Evolutionary conservation across 1,140 invertebrate genomes (phyloP).

Genomic region (Drosophila tsacasi): DNA sequence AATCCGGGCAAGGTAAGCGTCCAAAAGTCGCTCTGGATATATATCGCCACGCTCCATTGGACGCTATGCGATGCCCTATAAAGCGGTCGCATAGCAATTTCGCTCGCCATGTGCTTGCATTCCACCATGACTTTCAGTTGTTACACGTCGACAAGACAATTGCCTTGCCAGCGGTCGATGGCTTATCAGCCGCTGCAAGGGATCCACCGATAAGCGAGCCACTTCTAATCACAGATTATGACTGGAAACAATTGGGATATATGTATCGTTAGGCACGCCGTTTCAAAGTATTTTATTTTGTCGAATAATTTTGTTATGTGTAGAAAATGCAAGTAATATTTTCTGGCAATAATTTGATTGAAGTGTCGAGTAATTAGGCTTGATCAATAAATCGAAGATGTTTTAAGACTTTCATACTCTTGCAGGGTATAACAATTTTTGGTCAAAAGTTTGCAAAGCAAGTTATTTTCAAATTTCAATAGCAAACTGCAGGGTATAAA

Average conservation of each 20-base stretch:
- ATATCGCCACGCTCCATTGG: conserved; percentile 55
- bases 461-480: too few species aligned
- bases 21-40: conserved; percentile 65
- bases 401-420: not conserved
- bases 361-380: not conserved
- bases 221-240: conserved; percentile 1
- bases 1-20: conserved; percentile 54
- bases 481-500: too few species aligned
- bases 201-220: conserved; percentile 29
- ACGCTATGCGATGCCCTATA: conserved; percentile 6
- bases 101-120: conserved; percentile 35
- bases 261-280: not conserved
- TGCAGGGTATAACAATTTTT: not conserved
- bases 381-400: not conserved
- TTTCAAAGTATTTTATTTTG: not conserved
- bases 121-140: not conserved
- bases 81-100: not conserved
- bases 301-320: not conserved
- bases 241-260: not conserved
- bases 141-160: conserved; percentile 45
- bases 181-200: conserved; percentile 50
- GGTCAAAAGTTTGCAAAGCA: too few species aligned
- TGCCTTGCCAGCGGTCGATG: conserved; percentile 10
- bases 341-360: not conserved
- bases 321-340: too few species aligned